Percentiles rank a stretch among this genome's conserved stretches.
Conservation (phyloP, 2,888 invertebrate genomes). For the Caenorhabditis macrosperma region DNA sequence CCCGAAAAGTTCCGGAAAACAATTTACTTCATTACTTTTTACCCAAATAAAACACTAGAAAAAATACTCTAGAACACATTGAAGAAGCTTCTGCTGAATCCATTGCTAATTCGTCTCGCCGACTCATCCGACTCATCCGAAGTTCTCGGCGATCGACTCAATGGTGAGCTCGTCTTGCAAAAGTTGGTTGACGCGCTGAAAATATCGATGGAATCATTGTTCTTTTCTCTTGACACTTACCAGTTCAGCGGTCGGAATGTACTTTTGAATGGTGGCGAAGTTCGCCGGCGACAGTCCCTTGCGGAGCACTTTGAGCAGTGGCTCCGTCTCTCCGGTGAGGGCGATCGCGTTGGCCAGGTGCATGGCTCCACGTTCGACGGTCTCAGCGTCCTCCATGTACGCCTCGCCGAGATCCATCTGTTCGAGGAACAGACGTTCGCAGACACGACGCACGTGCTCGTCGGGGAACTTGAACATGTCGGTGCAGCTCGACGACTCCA, state of each 20-base stretch:
- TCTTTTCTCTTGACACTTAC: neutral
- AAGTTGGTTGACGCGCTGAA: conserved; percentile 40
- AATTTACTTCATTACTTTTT: too few species aligned
- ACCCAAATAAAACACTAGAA: too few species aligned
- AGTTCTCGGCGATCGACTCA: conserved; percentile 24
- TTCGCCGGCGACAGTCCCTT: conserved; percentile 95
- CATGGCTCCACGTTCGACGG: conserved; percentile 89
- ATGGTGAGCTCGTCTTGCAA: conserved; percentile 50
- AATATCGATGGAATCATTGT: neutral
- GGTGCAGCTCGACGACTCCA: neutral
- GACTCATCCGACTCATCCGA: neutral
- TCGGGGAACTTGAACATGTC: conserved; percentile 40
- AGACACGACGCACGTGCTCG: conserved; percentile 26
- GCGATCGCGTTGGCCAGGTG: conserved; percentile 97
- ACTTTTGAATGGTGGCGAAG: conserved; percentile 83
- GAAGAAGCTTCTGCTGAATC: too few species aligned
- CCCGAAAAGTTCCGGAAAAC: too few species aligned
- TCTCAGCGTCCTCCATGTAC: conserved; percentile 72
- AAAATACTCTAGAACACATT: too few species aligned
- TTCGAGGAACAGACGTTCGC: conserved; percentile 43
- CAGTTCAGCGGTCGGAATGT: conserved; percentile 50
- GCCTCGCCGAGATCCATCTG: conserved; percentile 49
- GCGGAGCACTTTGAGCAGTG: conserved; percentile 91
- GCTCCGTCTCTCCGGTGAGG: conserved; percentile 94
- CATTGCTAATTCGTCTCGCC: neutral